A percentile compares a stretch with the other conserved stretches of the same genome.
phyloP scores from a whole-genome alignment of 2,888 invertebrate species.

The Athetis lepigone region DNA sequence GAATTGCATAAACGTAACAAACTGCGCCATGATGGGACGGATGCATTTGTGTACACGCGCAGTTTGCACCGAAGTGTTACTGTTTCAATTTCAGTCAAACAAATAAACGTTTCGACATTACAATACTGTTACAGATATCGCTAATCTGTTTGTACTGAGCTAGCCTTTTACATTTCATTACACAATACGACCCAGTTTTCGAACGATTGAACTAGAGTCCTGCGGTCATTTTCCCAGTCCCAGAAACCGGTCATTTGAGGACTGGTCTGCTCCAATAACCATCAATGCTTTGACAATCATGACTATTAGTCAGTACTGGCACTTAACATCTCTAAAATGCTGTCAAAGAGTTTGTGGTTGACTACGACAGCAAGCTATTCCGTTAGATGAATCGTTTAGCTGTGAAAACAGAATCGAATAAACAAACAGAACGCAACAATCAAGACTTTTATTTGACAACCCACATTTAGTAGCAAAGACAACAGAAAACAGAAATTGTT shows the following conservation, averaged over 20 bases:
- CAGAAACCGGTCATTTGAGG: neutral
- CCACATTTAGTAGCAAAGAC: neutral
- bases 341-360: neutral
- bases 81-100: too few relatives aligned
- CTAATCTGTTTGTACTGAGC: too few relatives aligned
- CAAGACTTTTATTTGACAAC: constrained; percentile 15
- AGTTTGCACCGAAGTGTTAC: too few relatives aligned
- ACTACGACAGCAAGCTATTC: neutral
- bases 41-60: too few relatives aligned
- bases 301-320: neutral
- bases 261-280: neutral
- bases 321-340: constrained; percentile 11
- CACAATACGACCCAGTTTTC: neutral
- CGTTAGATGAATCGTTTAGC: neutral
- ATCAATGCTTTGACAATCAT: constrained; percentile 1
- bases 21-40: too few relatives aligned
- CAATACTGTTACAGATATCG: too few relatives aligned
- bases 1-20: too few relatives aligned
- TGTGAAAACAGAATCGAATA: neutral
- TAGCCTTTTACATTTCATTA: neutral
- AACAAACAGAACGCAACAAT: neutral
- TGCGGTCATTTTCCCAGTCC: neutral
- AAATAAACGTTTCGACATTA: too few relatives aligned
- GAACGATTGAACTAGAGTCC: neutral
- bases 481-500: neutral